phyloP scores from a whole-genome alignment of 2,888 invertebrate species.

The Heliconius erato region DNA sequence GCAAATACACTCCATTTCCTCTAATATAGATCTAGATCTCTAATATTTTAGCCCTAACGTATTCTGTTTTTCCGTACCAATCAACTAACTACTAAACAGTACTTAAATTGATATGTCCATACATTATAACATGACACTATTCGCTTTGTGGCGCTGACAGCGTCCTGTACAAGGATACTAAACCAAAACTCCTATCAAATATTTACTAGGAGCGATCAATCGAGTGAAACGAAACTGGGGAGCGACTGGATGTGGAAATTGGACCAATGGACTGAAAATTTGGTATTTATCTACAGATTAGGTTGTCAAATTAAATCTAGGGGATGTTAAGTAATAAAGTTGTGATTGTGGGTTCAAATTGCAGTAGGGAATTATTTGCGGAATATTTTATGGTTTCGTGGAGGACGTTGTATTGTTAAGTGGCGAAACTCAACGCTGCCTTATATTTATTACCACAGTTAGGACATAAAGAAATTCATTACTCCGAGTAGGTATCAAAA shows the following conservation, averaged over 20 bases:
- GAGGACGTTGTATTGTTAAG: neutral
- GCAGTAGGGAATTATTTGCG: neutral
- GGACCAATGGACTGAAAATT: slow-evolving; percentile 38
- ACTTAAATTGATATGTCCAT: neutral
- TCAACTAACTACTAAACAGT: neutral
- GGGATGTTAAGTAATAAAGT: neutral
- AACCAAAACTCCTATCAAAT: slow-evolving; percentile 44
- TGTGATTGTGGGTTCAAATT: no score
- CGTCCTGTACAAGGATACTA: slow-evolving; percentile 43
- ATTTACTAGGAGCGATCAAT: slow-evolving; percentile 41
- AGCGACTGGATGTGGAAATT: slow-evolving; percentile 36
- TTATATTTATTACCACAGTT: no score
- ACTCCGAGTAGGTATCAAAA: no score
- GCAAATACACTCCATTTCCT: no score
- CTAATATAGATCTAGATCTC: no score
- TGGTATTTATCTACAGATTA: slow-evolving; percentile 28
- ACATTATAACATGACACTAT: slow-evolving; percentile 4
- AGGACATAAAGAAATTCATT: no score
- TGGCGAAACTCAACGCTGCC: no score
- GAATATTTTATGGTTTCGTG: neutral
- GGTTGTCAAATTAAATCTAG: neutral
- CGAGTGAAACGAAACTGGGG: slow-evolving; percentile 39
- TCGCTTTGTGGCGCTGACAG: slow-evolving; percentile 34
- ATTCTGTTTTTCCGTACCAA: neutral
- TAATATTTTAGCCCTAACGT: neutral